Evolutionary conservation across 2,113 vertebrate species (phyloP).

Genomic region (Castor canadensis): DNA sequence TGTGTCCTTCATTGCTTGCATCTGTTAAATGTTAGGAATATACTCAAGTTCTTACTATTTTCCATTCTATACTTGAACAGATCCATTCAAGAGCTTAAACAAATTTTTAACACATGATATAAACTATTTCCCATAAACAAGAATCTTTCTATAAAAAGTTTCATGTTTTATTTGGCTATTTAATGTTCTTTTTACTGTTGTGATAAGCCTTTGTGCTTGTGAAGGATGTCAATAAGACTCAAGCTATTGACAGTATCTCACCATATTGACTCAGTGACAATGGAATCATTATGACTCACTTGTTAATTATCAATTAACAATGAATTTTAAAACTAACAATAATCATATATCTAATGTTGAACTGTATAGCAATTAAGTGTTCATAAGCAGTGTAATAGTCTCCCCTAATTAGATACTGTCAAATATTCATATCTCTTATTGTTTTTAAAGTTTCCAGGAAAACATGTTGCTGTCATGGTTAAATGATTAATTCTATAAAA

Average conservation of each 20-base stretch:
- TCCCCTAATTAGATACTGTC: neutral
- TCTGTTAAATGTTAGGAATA: neutral
- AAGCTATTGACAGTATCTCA: neutral
- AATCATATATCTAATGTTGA: neutral
- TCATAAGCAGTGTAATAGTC: neutral
- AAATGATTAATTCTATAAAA: neutral
- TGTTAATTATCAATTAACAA: neutral
- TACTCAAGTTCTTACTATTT: neutral
- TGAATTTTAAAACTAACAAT: neutral
- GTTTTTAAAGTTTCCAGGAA: neutral
- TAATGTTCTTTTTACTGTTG: neutral
- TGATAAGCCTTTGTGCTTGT: too few species aligned
- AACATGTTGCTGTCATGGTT: neutral
- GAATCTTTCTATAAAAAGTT: neutral
- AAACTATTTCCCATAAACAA: neutral
- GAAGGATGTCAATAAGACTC: too few species aligned
- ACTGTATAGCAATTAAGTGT: neutral
- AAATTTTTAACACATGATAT: neutral
- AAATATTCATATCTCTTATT: neutral
- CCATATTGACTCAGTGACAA: neutral
- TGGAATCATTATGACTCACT: neutral
- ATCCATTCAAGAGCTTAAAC: neutral
- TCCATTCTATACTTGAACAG: neutral
- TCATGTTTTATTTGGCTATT: neutral
- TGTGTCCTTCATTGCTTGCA: neutral